These are phyloP conservation scores for Ferrisia virgata DNA, from an alignment of 2,888 invertebrate genomes.

Conservation along the genomic window DNA sequence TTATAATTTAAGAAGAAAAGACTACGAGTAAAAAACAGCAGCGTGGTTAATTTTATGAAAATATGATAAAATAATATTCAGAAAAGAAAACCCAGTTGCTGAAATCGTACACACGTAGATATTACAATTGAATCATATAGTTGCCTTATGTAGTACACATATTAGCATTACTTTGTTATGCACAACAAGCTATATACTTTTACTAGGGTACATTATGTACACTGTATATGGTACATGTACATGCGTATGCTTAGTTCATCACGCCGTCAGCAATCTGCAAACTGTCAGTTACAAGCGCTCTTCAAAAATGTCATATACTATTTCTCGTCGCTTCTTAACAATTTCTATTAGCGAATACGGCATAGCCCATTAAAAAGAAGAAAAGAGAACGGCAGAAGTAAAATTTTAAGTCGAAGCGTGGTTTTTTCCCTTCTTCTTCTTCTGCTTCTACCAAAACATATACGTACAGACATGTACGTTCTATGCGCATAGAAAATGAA, in stretches of 20 bases:
- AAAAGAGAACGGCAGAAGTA: background rate
- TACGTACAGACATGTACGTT: background rate
- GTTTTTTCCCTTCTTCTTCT: background rate
- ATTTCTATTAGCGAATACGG: conserved; percentile 8
- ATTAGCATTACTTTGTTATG: conserved; percentile 25
- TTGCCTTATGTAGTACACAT: too few species aligned
- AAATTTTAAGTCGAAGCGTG: background rate
- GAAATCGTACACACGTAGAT: background rate
- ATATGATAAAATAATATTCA: background rate
- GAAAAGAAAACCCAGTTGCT: background rate
- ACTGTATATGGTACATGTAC: too few species aligned
- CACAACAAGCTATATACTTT: too few species aligned
- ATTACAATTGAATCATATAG: background rate
- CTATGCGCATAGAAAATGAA: background rate
- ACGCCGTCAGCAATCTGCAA: conserved; percentile 23
- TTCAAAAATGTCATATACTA: conserved; percentile 21
- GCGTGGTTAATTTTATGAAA: background rate
- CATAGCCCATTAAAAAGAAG: background rate
- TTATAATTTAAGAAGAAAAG: background rate
- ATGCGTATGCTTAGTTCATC: background rate
- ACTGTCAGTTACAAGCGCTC: conserved; percentile 20
- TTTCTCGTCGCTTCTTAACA: conserved; percentile 7
- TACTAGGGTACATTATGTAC: too few species aligned
- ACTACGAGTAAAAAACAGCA: background rate
- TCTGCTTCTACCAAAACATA: background rate